Conservation (phyloP, 2,888 invertebrate genomes). For the Laspeyria flexula region DNA sequence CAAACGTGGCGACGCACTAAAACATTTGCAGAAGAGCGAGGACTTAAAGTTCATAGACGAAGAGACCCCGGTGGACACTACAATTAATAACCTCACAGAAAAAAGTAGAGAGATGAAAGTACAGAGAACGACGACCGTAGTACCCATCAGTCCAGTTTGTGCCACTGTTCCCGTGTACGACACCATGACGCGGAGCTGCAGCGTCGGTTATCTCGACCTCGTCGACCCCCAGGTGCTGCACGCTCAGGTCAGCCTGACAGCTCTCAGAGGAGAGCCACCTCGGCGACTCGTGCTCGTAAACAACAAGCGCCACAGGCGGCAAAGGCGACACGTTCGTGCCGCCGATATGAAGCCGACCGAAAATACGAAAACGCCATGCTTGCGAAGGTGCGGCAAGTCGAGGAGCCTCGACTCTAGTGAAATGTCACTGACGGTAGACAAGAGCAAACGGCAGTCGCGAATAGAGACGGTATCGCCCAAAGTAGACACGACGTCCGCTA, state of each 20-base stretch:
- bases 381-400: conserved; percentile 91
- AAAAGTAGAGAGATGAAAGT: conserved; percentile 59
- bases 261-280: conserved; percentile 91
- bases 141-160: conserved; percentile 88
- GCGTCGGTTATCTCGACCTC: conserved; percentile 94
- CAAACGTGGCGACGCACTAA: conserved; percentile 61
- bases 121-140: conserved; percentile 86
- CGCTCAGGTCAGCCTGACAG: conserved; percentile 90
- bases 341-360: conserved; percentile 59
- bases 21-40: conserved; percentile 79
- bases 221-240: conserved; percentile 92
- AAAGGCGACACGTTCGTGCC: conserved; percentile 69
- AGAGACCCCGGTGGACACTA: conserved; percentile 74
- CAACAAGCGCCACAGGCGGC: conserved; percentile 63
- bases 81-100: conserved; percentile 47
- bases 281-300: conserved; percentile 92
- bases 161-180: conserved; percentile 80
- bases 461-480: conserved; percentile 35
- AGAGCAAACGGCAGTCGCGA: conserved; percentile 57
- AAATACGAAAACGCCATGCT: conserved; percentile 72
- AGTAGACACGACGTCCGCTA: conserved; percentile 45
- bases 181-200: conserved; percentile 93
- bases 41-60: conserved; percentile 91
- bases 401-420: conserved; percentile 95
- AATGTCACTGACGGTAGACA: conserved; percentile 87